Evolutionary conservation across 53 echinoderm and acorn worm genomes (phyloP), one percentile per base, ranked within the genome.

Genomic region (Apostichopus leukothele): DNA sequence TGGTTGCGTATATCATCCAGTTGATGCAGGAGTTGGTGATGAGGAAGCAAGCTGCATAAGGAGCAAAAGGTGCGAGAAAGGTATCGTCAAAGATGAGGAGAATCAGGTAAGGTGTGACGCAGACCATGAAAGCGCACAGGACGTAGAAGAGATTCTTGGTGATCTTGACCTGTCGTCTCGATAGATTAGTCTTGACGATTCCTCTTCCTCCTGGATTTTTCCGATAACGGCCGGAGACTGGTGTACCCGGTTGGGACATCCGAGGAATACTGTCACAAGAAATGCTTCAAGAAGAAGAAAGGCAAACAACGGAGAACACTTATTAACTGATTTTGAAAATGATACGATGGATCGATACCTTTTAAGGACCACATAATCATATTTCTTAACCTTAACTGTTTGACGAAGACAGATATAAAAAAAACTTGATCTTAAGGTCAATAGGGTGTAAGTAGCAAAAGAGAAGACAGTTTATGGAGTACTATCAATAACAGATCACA

Each of bases 81-180:
- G 86, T 86, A 18, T 86, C 86, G 54, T 86, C 86, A 26, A 86
- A 86, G 16, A 86, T 51, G 6, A 86, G 52, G 73, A 90, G 84
- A 22, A 94, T 80, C 26, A 88, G 74, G 76, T 92, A 90, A 18
- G 94, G 92, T 25, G 59, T 66, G 60, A 92, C 89, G 87, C 94
- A 94, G 76, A 92, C 61, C 79, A 92, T 55, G 88, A 92, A 94
- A 18, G 90, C 92, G n/a, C 89, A 88, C 50, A 94, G 89, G 11
- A 94, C 94, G 87, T 94, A 94, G 90, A 94, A 94, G 7, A 94
- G 84, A 79, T 94, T 94, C 83, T 94, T 94, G 14, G 94, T 94
- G 18, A 94, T 92, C 39, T 89, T 89, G 23, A 89, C 73, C 57
- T 94, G 94, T 51, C 89, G 88, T 61, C 89, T 81, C 10, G 90